Percentiles rank a stretch among this genome's conserved stretches.
phyloP scores from a whole-genome alignment of 1,140 invertebrate genomes.

The Asbolus verrucosus region DNA sequence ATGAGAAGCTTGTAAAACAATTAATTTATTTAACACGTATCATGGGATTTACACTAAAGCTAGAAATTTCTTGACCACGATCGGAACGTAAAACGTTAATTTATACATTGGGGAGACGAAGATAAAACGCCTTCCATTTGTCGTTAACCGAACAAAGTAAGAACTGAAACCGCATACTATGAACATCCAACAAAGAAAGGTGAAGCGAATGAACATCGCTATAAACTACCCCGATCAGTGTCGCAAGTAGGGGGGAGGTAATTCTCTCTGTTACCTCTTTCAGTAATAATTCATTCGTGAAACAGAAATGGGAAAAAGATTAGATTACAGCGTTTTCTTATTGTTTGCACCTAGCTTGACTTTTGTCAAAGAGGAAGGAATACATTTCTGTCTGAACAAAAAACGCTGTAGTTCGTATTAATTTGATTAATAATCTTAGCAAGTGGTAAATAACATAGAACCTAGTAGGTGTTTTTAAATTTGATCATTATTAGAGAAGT shows the following conservation, averaged over 20 bases:
- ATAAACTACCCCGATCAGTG: conserved; percentile 25
- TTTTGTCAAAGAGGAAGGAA: not conserved
- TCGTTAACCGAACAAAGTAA: conserved; percentile 6
- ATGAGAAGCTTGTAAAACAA: no score
- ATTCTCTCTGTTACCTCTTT: conserved; percentile 10
- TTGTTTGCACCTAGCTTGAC: not conserved
- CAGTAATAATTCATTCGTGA: conserved; percentile 29
- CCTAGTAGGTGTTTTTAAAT: no score
- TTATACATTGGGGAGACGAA: conserved; percentile 16
- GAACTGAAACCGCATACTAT: conserved; percentile 4
- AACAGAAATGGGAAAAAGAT: conserved; percentile 28
- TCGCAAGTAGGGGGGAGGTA: conserved; percentile 7
- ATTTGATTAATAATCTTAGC: no score
- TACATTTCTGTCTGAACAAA: no score
- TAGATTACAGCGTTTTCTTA: conserved; percentile 24
- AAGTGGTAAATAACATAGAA: no score
- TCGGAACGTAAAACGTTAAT: conserved; percentile 10
- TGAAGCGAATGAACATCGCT: conserved; percentile 13
- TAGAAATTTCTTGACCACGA: conserved; percentile 17
- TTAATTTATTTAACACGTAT: not conserved
- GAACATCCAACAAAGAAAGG: conserved; percentile 16
- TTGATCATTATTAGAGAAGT: no score
- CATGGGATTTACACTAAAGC: no score
- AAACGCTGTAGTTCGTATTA: no score
- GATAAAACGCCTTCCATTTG: conserved; percentile 11